Base-by-base conservation (phyloP, 2,888 invertebrate genomes). In the Drosophila mimica region DNA sequence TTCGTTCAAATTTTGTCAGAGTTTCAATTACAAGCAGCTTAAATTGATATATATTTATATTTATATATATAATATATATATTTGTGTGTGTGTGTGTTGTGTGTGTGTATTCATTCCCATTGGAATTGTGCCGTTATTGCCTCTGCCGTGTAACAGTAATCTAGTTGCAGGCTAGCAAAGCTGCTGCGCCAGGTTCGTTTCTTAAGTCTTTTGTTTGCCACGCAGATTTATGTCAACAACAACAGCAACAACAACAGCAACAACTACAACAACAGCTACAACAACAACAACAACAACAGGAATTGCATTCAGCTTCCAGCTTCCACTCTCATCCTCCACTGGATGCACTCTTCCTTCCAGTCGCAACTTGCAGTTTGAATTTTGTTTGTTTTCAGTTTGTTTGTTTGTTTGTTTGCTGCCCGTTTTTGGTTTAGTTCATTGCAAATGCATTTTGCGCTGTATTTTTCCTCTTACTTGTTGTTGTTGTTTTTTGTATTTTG, bases 151-250 rank as follows among this genome's bases (percentile, higher is more conserved):
- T 86, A 86, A 88, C 83, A 86, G 89, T 83, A 83, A 89, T 88
- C 87, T 83, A 83, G 87, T 83, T 83, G 89, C 83, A 78, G 81
- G 57, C 82, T 64, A 51, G 69, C 70, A 57, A 74, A 65, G 66
- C 56, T 65, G 71, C 82, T 71, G 70, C 63, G 70, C 73, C 89
- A 79, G 84, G 87, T 87, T 87, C 74, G 88, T 86, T 80, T 87
- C 87, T 72, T 87, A 71, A 87, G 87, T 87, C 88, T 87, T 88
- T 88, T 86, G 88, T 87, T 83, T 83, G 81, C 82, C 82, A 80
- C 75, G 74, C 82, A 83, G 86, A 83, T 85, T 80, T 83, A 77
- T 88, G 88, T 85, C 83, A 71, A 43, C 62, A 59, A n/a, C 58
- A 57, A 5, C 51, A 56, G 0, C 30, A 36, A 5, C 52, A 49